Evolutionary conservation across 2,797 vertebrate genomes (phyloP).

Genomic region (Oreochromis grahami): DNA sequence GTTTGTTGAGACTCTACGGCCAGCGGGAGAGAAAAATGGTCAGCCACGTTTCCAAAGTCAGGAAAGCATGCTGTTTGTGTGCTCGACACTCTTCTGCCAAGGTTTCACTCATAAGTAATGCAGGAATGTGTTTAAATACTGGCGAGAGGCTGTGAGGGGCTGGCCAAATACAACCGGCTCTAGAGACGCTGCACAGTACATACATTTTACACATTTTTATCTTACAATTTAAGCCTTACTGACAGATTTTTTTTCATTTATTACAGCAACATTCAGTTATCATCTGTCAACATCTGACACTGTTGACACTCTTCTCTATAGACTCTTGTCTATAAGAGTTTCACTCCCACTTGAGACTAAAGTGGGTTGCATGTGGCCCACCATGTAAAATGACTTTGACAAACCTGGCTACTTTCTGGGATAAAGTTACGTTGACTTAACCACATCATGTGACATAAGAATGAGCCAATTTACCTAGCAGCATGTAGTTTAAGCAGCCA

Average conservation of each 20-base stretch:
- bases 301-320: neutral
- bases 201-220: neutral
- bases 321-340: neutral
- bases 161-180: neutral
- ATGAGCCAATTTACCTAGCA: neutral
- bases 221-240: neutral
- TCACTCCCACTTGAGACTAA: neutral
- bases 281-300: neutral
- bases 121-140: slow-evolving; percentile 4
- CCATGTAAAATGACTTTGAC: neutral
- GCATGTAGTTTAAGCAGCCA: neutral
- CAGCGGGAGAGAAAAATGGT: neutral
- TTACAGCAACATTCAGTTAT: neutral
- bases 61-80: neutral
- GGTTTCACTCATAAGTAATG: neutral
- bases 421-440: neutral
- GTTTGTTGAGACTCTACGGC: slow-evolving; percentile 14
- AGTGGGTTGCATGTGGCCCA: neutral
- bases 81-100: neutral
- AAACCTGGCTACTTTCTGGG: neutral
- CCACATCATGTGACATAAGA: neutral
- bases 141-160: neutral
- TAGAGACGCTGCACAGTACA: neutral
- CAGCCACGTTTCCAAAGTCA: neutral
- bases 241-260: neutral